These are phyloP conservation scores for Spilarctia lutea DNA, from an alignment of 2,888 invertebrate species.

Conservation along the genomic window DNA sequence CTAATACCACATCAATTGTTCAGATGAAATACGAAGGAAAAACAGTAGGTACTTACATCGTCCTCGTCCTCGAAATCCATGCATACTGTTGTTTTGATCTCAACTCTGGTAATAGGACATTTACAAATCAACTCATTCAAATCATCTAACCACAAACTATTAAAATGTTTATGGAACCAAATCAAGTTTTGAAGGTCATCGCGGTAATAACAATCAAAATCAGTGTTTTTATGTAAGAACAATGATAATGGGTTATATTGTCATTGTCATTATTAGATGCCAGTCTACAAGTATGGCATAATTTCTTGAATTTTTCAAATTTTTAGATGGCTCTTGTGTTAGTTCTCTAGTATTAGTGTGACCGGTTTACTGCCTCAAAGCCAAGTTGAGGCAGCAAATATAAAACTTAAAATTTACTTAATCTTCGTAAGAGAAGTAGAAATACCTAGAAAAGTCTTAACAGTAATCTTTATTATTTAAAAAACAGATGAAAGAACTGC, in stretches of 20 bases:
- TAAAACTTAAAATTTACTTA: too few species aligned
- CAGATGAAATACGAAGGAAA: too few species aligned
- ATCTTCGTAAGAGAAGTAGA: too few species aligned
- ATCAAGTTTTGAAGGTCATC: conserved; percentile 34
- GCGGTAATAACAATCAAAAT: conserved; percentile 37
- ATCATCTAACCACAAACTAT: conserved; percentile 25
- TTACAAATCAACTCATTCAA: conserved; percentile 25
- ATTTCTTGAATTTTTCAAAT: not conserved
- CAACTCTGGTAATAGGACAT: not conserved
- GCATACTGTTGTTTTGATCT: not conserved
- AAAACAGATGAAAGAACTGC: too few species aligned
- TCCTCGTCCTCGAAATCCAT: too few species aligned
- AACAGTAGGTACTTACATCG: too few species aligned
- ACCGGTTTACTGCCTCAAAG: not conserved
- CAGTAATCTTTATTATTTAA: too few species aligned
- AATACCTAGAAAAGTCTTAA: too few species aligned
- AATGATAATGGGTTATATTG: conserved; percentile 39
- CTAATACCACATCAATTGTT: too few species aligned
- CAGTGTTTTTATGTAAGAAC: conserved; percentile 41
- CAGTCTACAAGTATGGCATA: not conserved
- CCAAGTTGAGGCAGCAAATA: not conserved
- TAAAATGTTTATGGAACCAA: conserved; percentile 30
- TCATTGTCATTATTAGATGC: conserved; percentile 23
- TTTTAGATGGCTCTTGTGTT: not conserved
- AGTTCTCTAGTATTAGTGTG: not conserved